A percentile compares a stretch with the other conserved stretches of the same genome.
phyloP scores from a whole-genome alignment of 2,888 invertebrate genomes.

The Archips crataeganus region DNA sequence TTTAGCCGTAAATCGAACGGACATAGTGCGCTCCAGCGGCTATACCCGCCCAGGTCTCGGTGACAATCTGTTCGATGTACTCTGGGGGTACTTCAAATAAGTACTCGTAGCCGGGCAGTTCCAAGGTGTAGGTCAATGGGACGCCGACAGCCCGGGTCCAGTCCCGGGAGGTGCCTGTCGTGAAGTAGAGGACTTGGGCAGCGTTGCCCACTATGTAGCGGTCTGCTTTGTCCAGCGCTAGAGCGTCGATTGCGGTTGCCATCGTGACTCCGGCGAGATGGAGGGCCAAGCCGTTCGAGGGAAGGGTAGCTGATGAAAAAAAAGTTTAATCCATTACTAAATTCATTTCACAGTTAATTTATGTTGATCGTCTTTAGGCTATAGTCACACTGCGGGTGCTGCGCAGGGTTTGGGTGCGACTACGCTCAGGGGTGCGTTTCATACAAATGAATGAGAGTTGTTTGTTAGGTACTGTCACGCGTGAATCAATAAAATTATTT shows the following conservation, averaged over 20 bases:
- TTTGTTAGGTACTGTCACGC: too few relatives aligned
- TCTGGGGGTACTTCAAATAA: conserved; percentile 84
- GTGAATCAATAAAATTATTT: too few relatives aligned
- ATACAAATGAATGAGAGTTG: too few relatives aligned
- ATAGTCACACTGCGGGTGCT: too few relatives aligned
- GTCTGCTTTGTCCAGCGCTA: conserved; percentile 70
- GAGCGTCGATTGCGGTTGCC: conserved; percentile 73
- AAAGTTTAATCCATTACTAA: neutral
- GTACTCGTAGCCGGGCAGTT: conserved; percentile 87
- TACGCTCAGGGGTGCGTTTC: too few relatives aligned
- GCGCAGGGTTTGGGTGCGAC: too few relatives aligned
- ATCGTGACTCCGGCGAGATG: conserved; percentile 72
- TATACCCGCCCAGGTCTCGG: conserved; percentile 87
- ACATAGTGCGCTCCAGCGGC: conserved; percentile 69
- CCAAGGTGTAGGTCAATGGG: conserved; percentile 88
- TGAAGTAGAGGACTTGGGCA: conserved; percentile 83
- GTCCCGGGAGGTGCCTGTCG: conserved; percentile 89
- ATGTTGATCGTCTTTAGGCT: too few relatives aligned
- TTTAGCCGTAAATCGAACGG: conserved; percentile 46
- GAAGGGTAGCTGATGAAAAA: conserved; percentile 69
- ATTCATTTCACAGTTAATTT: too few relatives aligned
- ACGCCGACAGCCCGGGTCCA: conserved; percentile 87
- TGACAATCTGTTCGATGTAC: conserved; percentile 84
- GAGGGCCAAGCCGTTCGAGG: conserved; percentile 79
- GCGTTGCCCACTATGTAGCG: conserved; percentile 86